A percentile compares a stretch with the other conserved stretches of the same genome.
Conservation (phyloP, 2,888 invertebrate genomes). For the Mythimna vitellina region DNA sequence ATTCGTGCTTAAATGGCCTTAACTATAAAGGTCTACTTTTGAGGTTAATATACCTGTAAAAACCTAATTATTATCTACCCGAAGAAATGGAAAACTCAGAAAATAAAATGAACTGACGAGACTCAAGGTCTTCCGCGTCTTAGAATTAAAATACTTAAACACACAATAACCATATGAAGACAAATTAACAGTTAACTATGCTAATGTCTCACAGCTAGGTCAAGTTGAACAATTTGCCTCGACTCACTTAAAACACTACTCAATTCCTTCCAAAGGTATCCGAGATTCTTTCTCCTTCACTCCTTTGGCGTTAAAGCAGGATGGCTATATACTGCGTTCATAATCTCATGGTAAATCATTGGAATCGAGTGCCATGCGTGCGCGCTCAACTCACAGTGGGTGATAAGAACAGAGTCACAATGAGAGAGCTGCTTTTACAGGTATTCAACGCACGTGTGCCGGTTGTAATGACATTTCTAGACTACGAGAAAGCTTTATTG, state of each 20-base stretch:
- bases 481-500: slow-evolving; percentile 60
- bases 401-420: slow-evolving; percentile 69
- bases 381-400: slow-evolving; percentile 65
- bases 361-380: slow-evolving; percentile 51
- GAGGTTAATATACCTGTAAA: neutral
- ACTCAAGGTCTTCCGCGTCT: neutral
- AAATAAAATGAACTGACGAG: neutral
- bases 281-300: slow-evolving; percentile 26
- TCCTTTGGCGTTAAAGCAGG: slow-evolving; percentile 23
- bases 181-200: slow-evolving; percentile 22
- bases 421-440: slow-evolving; percentile 67
- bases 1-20: neutral
- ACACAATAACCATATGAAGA: slow-evolving; percentile 25
- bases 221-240: slow-evolving; percentile 47
- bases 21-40: neutral
- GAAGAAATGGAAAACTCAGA: neutral
- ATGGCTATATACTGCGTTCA: slow-evolving; percentile 21
- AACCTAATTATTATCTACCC: neutral
- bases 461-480: slow-evolving; percentile 54
- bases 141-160: slow-evolving; percentile 1
- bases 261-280: slow-evolving; percentile 27
- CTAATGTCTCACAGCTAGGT: slow-evolving; percentile 44
- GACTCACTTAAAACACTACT: slow-evolving; percentile 26
- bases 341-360: slow-evolving; percentile 61
- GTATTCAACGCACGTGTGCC: slow-evolving; percentile 51